phyloP scores from a whole-genome alignment of 2,113 vertebrate species.

The Proterorhinus semilunaris region DNA sequence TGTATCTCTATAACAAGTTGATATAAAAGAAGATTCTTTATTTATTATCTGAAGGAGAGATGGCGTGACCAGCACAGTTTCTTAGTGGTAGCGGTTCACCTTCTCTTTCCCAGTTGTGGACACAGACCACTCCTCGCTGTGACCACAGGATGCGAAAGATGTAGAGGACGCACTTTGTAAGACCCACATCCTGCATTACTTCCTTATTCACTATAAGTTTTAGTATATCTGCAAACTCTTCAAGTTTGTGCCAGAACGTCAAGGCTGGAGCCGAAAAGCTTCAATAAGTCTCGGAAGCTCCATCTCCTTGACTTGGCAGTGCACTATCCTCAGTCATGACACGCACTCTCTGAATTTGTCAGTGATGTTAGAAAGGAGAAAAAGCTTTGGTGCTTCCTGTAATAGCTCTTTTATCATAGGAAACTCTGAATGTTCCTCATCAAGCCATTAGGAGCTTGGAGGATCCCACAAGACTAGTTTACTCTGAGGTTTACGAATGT shows the following conservation, averaged over 20 bases:
- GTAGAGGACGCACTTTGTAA: conserved; percentile 31
- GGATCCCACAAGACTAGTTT: no score
- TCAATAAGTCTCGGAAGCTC: no score
- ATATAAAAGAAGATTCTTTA: background rate
- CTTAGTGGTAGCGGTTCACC: background rate
- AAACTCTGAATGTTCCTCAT: no score
- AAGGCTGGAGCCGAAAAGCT: no score
- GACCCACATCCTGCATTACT: conserved; percentile 39
- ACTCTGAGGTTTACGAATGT: no score
- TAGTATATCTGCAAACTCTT: conserved; percentile 10
- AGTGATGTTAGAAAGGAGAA: no score
- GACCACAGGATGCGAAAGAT: conserved; percentile 50
- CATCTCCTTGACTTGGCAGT: no score
- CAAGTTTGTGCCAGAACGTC: background rate
- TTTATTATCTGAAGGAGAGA: background rate
- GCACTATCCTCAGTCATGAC: no score
- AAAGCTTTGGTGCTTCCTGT: no score
- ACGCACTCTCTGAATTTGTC: no score
- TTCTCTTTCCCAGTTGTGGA: background rate
- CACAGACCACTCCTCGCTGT: background rate
- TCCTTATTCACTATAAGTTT: conserved; percentile 43
- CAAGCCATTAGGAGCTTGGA: no score
- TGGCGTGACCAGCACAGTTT: background rate
- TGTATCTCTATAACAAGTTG: background rate
- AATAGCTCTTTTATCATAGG: no score